Evolutionary conservation across 2,888 invertebrate genomes (phyloP), one percentile per base, ranked within the genome.

Genomic region (Catonia carolina): DNA sequence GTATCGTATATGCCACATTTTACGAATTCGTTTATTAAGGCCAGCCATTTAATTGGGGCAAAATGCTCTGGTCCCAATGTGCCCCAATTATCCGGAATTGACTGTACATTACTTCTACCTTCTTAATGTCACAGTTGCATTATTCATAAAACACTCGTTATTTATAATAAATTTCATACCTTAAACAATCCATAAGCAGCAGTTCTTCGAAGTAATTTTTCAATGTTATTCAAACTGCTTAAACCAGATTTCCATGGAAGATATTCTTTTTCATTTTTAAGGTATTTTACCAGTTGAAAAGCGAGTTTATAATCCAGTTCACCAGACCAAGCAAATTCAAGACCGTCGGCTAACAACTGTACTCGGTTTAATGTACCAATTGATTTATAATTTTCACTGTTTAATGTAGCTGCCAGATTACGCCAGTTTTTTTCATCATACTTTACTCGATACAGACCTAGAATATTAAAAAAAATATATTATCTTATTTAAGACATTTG

Each of bases 201-300:
- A 18, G 84, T 84, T 62, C 84, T 84, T 12, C 85, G 79, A 55
- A 92, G 75, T 89, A 91, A 90, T 1, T 80, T 78, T 64, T 89
- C 84, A 49, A 94, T 78, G 68, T 86, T 93, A 23, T 80, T 82
- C 51, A 94, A 76, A 18, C 84, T 85, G 1, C 78, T 80, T 7
- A 91, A 74, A 0, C 90, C 90, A 1, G 91, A 80, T 68, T 84
- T 85, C 94, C 93, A 94, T 0, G 95, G 93, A 1, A 92, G 82
- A 69, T 86, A 91, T 64, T 90, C 89, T 14, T 79, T 78, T 72
- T 90, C 90, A 60, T 86, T 82, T 1, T 73, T 74, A 63, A 96
- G 75, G 69, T 94, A 95, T 51, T 80, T 81, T 0, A 89, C 86
- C 1, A 94, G 77, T 64, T 89, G 85, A 62, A 96, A 73, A 0